Percentiles rank a stretch among this genome's conserved stretches.
Evolutionary conservation across 2,797 vertebrate species (phyloP).

Genomic region (Luscinia megarhynchos): DNA sequence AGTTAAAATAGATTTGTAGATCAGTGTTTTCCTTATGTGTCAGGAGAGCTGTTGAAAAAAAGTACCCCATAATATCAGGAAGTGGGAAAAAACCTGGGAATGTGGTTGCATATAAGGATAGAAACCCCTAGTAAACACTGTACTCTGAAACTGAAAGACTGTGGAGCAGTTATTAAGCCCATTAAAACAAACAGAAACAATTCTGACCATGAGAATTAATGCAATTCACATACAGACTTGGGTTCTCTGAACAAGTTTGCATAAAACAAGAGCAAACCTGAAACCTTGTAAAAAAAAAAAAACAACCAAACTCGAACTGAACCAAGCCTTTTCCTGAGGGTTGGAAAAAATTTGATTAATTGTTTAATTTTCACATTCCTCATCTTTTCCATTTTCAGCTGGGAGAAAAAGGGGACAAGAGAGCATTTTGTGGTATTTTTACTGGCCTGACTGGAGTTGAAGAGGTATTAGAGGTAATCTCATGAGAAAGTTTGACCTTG

Average conservation of each 20-base stretch:
- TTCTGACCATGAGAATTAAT: not conserved
- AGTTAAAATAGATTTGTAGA: not conserved
- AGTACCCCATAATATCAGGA: not conserved
- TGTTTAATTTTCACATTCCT: conserved; percentile 69
- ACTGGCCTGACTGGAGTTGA: conserved; percentile 50
- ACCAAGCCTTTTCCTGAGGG: conserved; percentile 51
- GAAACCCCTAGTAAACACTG: not conserved
- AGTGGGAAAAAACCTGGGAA: not conserved
- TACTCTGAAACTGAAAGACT: not conserved
- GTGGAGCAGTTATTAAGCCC: not conserved
- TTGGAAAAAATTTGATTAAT: conserved; percentile 62
- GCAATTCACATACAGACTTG: not conserved
- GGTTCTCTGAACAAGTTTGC: not conserved
- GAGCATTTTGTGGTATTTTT: conserved; percentile 68
- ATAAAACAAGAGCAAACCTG: conserved; percentile 37
- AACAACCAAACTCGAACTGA: not conserved
- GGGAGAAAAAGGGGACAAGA: conserved; percentile 49
- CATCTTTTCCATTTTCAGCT: conserved; percentile 55
- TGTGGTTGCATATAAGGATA: not conserved
- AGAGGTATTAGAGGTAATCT: conserved; percentile 64
- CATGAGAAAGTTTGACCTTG: conserved; percentile 52
- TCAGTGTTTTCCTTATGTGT: conserved; percentile 7
- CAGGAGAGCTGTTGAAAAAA: not conserved
- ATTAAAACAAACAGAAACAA: not conserved
- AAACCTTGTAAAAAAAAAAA: not conserved